Conservation (phyloP, 2,888 invertebrate genomes). For the Notodonta ziczac region DNA sequence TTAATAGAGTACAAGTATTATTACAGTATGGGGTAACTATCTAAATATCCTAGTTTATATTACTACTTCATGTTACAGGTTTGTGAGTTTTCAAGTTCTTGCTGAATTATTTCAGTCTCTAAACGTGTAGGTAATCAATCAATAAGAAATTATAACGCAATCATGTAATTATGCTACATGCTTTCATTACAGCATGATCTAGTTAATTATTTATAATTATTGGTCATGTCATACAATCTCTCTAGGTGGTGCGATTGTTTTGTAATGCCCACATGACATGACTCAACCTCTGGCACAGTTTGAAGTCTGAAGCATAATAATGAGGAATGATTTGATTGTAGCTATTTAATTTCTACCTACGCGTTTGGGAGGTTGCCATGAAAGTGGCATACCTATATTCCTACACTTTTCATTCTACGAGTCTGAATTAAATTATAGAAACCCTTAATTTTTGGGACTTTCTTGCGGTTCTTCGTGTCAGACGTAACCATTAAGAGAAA, state of each 20-base stretch:
- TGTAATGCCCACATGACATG: slow-evolving; percentile 1
- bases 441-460: too few relatives aligned
- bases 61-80: neutral
- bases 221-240: neutral
- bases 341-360: neutral
- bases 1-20: neutral
- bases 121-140: neutral
- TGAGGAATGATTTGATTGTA: neutral
- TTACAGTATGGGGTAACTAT: neutral
- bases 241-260: neutral
- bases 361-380: neutral
- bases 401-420: too few relatives aligned
- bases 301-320: neutral
- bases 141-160: neutral
- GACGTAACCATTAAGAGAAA: too few relatives aligned
- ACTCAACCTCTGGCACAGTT: neutral
- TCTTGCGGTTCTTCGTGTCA: too few relatives aligned
- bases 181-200: too few relatives aligned
- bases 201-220: neutral
- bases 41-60: neutral
- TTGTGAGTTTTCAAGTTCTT: neutral
- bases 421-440: too few relatives aligned
- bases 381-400: neutral
- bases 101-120: too few relatives aligned
- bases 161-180: neutral